Conservation (phyloP, 92 coral and sea anemone species). For the Micromussa lordhowensis region DNA sequence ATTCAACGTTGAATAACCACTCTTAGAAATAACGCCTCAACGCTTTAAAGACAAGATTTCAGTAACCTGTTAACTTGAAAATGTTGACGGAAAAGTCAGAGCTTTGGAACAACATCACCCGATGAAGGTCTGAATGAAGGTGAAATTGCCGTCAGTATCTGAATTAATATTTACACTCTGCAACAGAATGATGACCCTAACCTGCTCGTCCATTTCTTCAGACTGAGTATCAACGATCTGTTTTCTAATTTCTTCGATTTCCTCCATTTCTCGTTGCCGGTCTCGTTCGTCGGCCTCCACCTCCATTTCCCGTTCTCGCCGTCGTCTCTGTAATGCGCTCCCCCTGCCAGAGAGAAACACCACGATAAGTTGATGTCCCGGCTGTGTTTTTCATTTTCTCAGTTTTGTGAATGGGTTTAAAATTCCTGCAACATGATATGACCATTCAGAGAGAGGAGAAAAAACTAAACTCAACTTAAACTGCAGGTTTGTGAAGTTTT, state of each 20-base stretch:
- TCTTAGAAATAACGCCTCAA: no score
- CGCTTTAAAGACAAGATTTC: no score
- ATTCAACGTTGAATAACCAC: no score
- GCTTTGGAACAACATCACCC: no score
- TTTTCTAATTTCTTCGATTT: constrained; percentile 94
- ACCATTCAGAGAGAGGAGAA: no score
- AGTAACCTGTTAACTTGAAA: no score
- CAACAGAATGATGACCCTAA: neutral
- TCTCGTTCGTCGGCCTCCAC: constrained; percentile 93
- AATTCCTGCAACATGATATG: no score
- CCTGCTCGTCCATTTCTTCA: constrained; percentile 59
- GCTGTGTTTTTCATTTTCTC: neutral
- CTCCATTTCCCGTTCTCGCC: constrained; percentile 86
- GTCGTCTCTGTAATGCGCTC: constrained; percentile 80
- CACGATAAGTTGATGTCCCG: neutral
- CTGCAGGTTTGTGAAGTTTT: no score
- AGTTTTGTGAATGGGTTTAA: no score
- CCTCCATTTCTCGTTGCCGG: constrained; percentile 93
- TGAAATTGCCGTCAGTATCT: neutral
- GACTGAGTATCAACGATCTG: constrained; percentile 81
- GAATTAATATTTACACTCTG: neutral
- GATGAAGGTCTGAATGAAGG: no score
- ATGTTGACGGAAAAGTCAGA: no score
- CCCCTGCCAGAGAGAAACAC: constrained; percentile 55
- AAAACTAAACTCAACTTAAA: no score